These are phyloP conservation scores for Trinorchestia longiramus DNA, from an alignment of 1,140 invertebrate species.

Conservation along the genomic window DNA sequence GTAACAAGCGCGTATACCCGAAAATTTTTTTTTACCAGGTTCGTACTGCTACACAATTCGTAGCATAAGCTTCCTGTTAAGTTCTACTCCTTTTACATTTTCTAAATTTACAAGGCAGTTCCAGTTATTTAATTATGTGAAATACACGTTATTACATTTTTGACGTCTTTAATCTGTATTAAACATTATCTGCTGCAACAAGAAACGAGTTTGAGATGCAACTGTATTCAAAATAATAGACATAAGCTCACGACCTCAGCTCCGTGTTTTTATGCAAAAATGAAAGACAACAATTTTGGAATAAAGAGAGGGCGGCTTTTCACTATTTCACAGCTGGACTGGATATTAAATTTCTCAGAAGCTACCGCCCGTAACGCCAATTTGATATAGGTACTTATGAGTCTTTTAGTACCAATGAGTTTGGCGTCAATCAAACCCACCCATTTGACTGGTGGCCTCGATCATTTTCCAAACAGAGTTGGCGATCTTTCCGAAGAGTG, in stretches of 20 bases:
- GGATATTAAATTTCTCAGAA: neutral
- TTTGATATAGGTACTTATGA: neutral
- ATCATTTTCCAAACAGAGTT: slow-evolving; percentile 91
- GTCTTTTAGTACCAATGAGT: neutral
- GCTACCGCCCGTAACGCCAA: neutral
- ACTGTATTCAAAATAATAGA: no score
- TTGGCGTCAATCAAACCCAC: slow-evolving; percentile 69
- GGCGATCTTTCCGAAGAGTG: slow-evolving; percentile 86
- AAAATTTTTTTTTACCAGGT: neutral
- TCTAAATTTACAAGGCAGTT: neutral
- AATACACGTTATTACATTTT: neutral
- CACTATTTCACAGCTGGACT: neutral
- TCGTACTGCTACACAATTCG: neutral
- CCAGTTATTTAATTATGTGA: neutral
- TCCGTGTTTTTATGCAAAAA: no score
- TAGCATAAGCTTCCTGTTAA: neutral
- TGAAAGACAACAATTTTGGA: no score
- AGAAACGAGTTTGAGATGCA: neutral
- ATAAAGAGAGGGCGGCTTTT: no score
- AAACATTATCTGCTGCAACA: no score
- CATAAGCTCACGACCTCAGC: no score
- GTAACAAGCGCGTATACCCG: no score
- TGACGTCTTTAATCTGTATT: no score
- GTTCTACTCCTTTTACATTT: neutral
- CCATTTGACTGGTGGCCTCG: slow-evolving; percentile 88